phyloP scores from a whole-genome alignment of 2,797 vertebrate species.

The Coregonus suidteri region DNA sequence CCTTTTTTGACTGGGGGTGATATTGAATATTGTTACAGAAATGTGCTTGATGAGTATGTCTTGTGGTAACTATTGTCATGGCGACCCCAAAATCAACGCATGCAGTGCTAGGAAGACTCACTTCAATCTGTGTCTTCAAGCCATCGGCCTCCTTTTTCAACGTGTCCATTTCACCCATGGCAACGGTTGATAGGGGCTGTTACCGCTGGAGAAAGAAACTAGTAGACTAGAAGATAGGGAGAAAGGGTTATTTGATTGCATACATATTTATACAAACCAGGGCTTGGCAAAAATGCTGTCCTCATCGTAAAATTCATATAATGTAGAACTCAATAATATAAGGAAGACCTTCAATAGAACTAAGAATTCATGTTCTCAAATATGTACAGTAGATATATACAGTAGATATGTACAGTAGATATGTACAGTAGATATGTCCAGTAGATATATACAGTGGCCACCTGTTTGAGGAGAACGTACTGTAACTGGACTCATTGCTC shows the following conservation, averaged over 20 bases:
- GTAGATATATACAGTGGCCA: neutral
- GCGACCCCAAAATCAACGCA: neutral
- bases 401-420: neutral
- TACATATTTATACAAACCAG: neutral
- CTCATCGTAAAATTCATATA: neutral
- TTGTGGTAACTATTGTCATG: neutral
- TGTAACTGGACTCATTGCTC: neutral
- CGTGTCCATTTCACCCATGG: slow-evolving; percentile 89
- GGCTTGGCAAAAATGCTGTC: neutral
- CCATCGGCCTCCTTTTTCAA: slow-evolving; percentile 92
- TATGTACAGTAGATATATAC: neutral
- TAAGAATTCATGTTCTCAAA: neutral
- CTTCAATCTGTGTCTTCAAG: slow-evolving; percentile 93
- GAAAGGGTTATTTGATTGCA: neutral
- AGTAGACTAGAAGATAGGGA: neutral
- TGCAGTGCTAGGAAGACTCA: slow-evolving; percentile 59
- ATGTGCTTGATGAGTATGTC: neutral
- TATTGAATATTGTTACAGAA: neutral
- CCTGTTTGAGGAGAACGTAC: neutral
- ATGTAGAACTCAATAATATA: neutral
- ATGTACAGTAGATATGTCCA: neutral
- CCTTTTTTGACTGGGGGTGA: neutral
- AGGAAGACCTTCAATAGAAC: neutral
- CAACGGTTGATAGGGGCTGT: slow-evolving; percentile 47
- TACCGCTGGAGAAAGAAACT: slow-evolving; percentile 30